phyloP scores from a whole-genome alignment of 2,113 vertebrate species.

The Bungarus multicinctus region DNA sequence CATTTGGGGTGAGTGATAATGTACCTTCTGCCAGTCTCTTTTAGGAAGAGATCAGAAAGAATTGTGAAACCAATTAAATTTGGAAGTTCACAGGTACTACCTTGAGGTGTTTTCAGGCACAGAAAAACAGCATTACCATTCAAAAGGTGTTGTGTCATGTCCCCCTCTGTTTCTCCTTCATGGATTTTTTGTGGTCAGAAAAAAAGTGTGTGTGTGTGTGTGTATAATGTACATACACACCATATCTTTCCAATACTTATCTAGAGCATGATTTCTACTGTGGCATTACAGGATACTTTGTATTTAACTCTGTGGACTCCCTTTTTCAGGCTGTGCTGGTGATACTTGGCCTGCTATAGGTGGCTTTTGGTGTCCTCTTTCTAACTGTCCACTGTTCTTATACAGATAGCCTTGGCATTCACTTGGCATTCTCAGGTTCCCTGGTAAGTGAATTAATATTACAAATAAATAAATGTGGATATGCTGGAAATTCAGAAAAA shows the following conservation, averaged over 20 bases:
- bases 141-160: neutral
- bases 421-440: constrained; percentile 7
- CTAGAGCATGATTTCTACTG: neutral
- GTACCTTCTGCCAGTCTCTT: neutral
- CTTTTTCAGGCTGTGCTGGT: neutral
- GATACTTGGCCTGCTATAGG: neutral
- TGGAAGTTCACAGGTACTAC: neutral
- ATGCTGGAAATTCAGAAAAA: neutral
- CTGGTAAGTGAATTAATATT: neutral
- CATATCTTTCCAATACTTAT: neutral
- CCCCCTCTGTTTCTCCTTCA: neutral
- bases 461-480: too few relatives aligned
- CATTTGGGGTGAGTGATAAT: neutral
- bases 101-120: neutral
- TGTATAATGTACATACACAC: too few relatives aligned
- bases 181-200: neutral
- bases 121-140: neutral
- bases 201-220: neutral
- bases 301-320: neutral
- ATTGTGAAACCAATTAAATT: neutral
- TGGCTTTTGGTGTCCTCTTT: neutral
- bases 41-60: neutral
- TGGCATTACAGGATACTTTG: neutral
- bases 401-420: neutral
- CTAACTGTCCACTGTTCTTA: neutral